Conservation (phyloP, 2,888 invertebrate species). For the Esperia sulphurella region DNA sequence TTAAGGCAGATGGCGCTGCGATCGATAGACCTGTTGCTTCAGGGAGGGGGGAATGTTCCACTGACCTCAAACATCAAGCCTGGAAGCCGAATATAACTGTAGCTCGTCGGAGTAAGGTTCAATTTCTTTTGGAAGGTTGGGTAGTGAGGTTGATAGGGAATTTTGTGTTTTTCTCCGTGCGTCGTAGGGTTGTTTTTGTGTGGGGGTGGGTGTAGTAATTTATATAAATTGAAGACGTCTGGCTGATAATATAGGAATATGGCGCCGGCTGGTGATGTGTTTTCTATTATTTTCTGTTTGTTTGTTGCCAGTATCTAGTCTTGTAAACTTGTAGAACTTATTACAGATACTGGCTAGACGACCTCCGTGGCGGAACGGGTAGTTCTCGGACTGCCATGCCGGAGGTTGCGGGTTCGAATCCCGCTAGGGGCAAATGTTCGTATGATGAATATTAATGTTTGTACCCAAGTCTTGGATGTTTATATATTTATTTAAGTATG, state of each 20-base stretch:
- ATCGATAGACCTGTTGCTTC: slow-evolving; percentile 57
- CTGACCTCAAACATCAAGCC: slow-evolving; percentile 38
- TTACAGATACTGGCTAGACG: too few relatives aligned
- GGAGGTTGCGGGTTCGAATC: too few relatives aligned
- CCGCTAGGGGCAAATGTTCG: too few relatives aligned
- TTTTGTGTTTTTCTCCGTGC: slow-evolving; percentile 30
- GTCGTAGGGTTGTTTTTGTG: slow-evolving; percentile 27
- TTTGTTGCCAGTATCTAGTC: too few relatives aligned
- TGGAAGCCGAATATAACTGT: slow-evolving; percentile 23
- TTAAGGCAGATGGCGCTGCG: slow-evolving; percentile 44
- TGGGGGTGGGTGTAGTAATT: slow-evolving; percentile 32
- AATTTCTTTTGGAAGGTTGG: not conserved
- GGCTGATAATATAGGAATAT: slow-evolving; percentile 22
- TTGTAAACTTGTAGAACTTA: too few relatives aligned
- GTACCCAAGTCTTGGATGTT: too few relatives aligned
- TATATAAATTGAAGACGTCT: slow-evolving; percentile 46
- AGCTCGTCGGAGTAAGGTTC: slow-evolving; percentile 12
- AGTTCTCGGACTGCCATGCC: too few relatives aligned
- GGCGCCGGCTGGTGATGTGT: slow-evolving; percentile 22
- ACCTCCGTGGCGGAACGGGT: too few relatives aligned
- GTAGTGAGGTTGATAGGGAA: slow-evolving; percentile 8
- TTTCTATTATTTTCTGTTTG: slow-evolving; percentile 20
- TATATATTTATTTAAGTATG: too few relatives aligned
- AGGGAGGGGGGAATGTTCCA: slow-evolving; percentile 36
- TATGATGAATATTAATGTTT: too few relatives aligned